Base-by-base conservation (phyloP, 1,140 invertebrate genomes). In the Halesus radiatus region DNA sequence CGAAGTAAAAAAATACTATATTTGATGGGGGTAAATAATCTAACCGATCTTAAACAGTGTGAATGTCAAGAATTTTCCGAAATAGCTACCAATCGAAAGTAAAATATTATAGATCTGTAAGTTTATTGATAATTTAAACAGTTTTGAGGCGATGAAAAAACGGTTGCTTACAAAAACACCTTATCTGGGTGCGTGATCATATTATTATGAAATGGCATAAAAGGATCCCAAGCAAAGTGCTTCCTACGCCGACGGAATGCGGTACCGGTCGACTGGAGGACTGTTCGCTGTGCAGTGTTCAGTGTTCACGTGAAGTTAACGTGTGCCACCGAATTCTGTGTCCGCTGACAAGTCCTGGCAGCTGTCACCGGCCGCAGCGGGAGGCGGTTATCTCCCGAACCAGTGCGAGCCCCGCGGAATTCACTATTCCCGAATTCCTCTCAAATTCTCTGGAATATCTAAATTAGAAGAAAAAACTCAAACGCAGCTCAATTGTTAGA, bases 381-480 rank as follows among this genome's bases (percentile, higher is more conserved):
- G 37, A 54, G 18, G 20, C 54, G 29, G 68, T 80, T 62, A 80
- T 82, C 70, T 75, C 68, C n/a, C n/a, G 81, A 26, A 78, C 64
- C 73, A 80, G 68, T 80, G 78, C 76, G 74, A 70, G 60, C 10
- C 76, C 76, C 32, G 60, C 13, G 62, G 76, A 58, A 79, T 73
- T 54, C 45, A 72, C 79, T 26, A 80, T 83, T 78, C 78, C 72
- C 66, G 76, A 77, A 82, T 82, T 80, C 81, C 81, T 32, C 76
- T 15, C 62, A 76, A 77, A 83, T 83, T 83, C 81, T 79, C 52
- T 26, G 52, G 68, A 78, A 83, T 83, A 83, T 83, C 81, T 83
- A 83, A 83, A 80, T 80, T 83, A 80, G 79, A 79, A 78, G 79
- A 83, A 83, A 78, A 75, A 80, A 73, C 56, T 62, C 64, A 20